These are phyloP conservation scores for Typhlichthys eigenmanni DNA, from an alignment of 2,797 vertebrate species.

Conservation along the genomic window DNA sequence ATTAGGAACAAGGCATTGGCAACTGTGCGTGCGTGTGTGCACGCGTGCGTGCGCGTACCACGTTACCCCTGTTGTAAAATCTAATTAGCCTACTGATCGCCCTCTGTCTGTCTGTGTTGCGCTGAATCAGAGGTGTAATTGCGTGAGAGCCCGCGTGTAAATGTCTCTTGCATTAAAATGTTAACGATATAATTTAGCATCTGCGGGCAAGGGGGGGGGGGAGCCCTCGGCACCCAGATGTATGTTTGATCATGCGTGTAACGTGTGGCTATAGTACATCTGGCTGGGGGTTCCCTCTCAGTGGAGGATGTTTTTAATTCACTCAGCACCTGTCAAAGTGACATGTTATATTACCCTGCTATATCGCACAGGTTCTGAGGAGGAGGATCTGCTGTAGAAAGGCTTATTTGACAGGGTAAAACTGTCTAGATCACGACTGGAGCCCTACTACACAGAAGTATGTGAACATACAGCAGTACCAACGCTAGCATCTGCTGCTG, in stretches of 20 bases:
- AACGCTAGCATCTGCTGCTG: too few relatives aligned
- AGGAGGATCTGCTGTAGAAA: slow-evolving; percentile 33
- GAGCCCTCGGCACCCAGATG: slow-evolving; percentile 68
- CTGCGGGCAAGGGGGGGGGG: slow-evolving; percentile 52
- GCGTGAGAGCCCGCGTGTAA: slow-evolving; percentile 71
- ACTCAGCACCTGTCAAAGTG: slow-evolving; percentile 73
- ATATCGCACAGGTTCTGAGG: slow-evolving; percentile 54
- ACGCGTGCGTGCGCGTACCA: slow-evolving; percentile 26
- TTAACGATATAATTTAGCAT: slow-evolving; percentile 81
- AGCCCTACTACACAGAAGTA: too few relatives aligned
- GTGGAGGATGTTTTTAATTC: slow-evolving; percentile 71
- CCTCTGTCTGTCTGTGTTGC: slow-evolving; percentile 75
- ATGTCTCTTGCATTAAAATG: slow-evolving; percentile 79
- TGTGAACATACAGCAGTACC: too few relatives aligned
- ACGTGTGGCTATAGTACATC: slow-evolving; percentile 71
- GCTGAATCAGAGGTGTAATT: slow-evolving; percentile 79
- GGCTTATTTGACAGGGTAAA: slow-evolving; percentile 54
- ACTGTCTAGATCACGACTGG: not conserved
- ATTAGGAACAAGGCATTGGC: slow-evolving; percentile 74
- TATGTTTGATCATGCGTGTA: slow-evolving; percentile 77
- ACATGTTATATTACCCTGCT: slow-evolving; percentile 70
- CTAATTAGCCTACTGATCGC: slow-evolving; percentile 76
- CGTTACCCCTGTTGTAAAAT: slow-evolving; percentile 74
- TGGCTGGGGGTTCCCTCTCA: slow-evolving; percentile 66
- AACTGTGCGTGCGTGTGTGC: slow-evolving; percentile 36